Conservation (phyloP, 2,113 vertebrate genomes). For the Hyperoodon ampullatus region DNA sequence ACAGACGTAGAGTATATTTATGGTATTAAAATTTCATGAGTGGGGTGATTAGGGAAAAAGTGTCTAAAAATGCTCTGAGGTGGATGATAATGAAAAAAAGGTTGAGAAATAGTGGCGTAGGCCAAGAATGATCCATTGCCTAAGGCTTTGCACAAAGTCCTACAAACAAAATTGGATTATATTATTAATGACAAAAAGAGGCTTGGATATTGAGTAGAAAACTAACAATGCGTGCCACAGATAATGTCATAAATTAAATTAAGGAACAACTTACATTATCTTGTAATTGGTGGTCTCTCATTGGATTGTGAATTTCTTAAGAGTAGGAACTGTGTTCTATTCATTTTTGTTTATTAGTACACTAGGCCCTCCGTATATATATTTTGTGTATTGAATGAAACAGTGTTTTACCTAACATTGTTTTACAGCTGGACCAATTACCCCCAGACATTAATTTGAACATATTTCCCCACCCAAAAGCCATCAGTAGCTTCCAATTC, state of each 20-base stretch:
- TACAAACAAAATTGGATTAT: background rate
- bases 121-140: background rate
- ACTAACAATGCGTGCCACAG: background rate
- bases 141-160: background rate
- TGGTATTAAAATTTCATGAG: background rate
- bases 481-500: background rate
- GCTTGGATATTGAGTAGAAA: background rate
- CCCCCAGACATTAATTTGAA: background rate
- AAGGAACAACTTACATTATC: background rate
- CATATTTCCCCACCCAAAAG: background rate
- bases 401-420: background rate
- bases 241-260: background rate
- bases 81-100: background rate
- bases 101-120: background rate
- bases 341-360: background rate
- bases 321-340: background rate
- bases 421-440: background rate
- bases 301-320: background rate
- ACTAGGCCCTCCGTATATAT: background rate
- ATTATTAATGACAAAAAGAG: background rate
- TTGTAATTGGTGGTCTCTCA: background rate
- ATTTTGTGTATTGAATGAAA: background rate
- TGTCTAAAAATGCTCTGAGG: background rate
- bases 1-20: background rate
- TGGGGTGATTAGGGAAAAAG: background rate